phyloP scores from a whole-genome alignment of 2,113 vertebrate species.

The Periophthalmus modestus region DNA sequence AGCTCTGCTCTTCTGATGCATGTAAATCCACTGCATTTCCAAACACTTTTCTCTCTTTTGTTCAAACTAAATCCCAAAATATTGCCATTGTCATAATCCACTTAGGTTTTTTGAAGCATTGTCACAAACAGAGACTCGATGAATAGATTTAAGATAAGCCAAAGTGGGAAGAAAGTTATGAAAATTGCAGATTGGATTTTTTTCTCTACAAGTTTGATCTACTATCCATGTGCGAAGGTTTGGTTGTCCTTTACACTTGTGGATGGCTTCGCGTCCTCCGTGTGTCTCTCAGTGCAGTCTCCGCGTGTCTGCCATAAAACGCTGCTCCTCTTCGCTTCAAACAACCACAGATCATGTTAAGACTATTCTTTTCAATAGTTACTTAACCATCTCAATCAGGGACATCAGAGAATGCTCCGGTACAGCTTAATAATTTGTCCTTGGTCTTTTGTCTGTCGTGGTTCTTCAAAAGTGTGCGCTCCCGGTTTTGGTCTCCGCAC shows the following conservation, averaged over 20 bases:
- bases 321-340: slow-evolving; percentile 40
- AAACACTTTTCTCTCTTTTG: slow-evolving; percentile 33
- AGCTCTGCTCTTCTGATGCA: slow-evolving; percentile 44
- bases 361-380: slow-evolving; percentile 35
- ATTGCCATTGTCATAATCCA: slow-evolving; percentile 67
- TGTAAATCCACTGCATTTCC: slow-evolving; percentile 62
- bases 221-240: background rate
- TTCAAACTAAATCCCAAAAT: slow-evolving; percentile 61
- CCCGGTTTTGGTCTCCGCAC: background rate
- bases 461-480: slow-evolving; percentile 27
- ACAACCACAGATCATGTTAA: slow-evolving; percentile 34
- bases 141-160: background rate
- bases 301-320: slow-evolving; percentile 46
- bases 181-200: background rate
- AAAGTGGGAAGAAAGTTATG: slow-evolving; percentile 34
- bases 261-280: background rate
- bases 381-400: slow-evolving; percentile 40
- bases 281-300: slow-evolving; percentile 20
- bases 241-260: background rate
- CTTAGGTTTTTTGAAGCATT: slow-evolving; percentile 56
- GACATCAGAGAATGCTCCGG: slow-evolving; percentile 40
- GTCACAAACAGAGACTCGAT: slow-evolving; percentile 25
- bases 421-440: slow-evolving; percentile 19
- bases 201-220: background rate
- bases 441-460: slow-evolving; percentile 31